Percentiles rank a stretch among this genome's conserved stretches.
Evolutionary conservation across 2,797 vertebrate genomes (phyloP).

Genomic region (Brotula barbata): DNA sequence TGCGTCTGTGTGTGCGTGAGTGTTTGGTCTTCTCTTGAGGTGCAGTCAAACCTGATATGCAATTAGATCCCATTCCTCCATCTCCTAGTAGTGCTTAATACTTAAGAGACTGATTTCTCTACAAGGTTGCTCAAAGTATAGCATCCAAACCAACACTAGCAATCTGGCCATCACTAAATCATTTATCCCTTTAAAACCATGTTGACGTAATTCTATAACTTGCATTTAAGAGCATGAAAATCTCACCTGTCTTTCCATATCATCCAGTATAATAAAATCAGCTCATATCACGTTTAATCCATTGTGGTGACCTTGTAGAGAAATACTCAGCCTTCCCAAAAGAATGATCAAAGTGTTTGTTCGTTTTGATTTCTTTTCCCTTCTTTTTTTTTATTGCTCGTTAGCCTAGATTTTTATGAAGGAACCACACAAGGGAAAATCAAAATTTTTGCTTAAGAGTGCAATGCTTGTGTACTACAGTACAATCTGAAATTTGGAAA

Average conservation of each 20-base stretch:
- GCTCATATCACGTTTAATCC: conserved; percentile 65
- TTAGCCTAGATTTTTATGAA: conserved; percentile 78
- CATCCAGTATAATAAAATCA: conserved; percentile 50
- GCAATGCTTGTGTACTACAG: conserved; percentile 78
- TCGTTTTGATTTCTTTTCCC: conserved; percentile 26
- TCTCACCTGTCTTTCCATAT: conserved; percentile 64
- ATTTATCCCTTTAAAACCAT: conserved; percentile 78
- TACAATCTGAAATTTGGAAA: conserved; percentile 74
- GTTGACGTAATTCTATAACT: conserved; percentile 63
- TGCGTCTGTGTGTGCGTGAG: conserved; percentile 66
- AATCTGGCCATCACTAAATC: conserved; percentile 67
- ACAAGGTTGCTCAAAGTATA: conserved; percentile 72
- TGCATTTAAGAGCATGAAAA: conserved; percentile 66
- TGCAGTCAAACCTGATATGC: conserved; percentile 83
- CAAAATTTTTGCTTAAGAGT: conserved; percentile 64
- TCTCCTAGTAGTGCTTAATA: conserved; percentile 76
- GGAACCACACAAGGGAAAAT: conserved; percentile 78
- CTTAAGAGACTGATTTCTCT: conserved; percentile 69
- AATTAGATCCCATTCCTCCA: conserved; percentile 81
- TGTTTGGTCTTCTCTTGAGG: conserved; percentile 80
- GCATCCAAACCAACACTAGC: conserved; percentile 60
- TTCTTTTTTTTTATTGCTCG: conserved; percentile 47
- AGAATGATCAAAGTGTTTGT: conserved; percentile 75
- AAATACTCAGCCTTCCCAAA: conserved; percentile 72
- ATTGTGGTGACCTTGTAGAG: conserved; percentile 76